Evolutionary conservation across 2,113 vertebrate genomes (phyloP).

Genomic region (Junco hyemalis): DNA sequence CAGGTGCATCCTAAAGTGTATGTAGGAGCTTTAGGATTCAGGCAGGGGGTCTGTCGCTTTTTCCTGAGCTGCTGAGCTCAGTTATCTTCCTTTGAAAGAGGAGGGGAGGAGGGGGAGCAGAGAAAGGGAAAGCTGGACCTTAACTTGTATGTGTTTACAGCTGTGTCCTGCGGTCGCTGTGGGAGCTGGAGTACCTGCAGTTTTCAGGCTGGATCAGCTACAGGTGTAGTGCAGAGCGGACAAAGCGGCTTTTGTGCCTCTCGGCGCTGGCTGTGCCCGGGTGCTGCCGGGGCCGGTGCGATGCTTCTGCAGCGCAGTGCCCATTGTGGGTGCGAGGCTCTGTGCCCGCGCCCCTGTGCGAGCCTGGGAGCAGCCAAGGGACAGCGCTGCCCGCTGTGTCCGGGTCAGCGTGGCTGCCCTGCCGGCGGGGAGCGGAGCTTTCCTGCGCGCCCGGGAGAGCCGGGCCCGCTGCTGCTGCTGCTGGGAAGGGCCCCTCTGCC

Average conservation of each 20-base stretch:
- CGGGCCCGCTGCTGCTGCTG: neutral
- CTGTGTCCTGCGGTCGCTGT: neutral
- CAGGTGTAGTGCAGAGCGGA: neutral
- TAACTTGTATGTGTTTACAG: neutral
- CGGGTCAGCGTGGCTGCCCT: neutral
- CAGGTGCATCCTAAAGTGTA: neutral
- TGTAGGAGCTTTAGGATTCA: neutral
- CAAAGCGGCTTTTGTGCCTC: neutral
- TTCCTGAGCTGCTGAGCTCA: neutral
- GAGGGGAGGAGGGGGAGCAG: too few relatives aligned
- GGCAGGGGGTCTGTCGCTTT: neutral
- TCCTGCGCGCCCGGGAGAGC: neutral
- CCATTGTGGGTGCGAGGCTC: neutral
- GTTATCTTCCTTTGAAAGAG: neutral
- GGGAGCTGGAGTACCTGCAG: neutral
- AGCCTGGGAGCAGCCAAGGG: neutral
- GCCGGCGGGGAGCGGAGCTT: neutral
- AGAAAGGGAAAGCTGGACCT: neutral
- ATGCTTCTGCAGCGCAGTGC: neutral
- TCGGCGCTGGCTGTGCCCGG: rapidly evolving
- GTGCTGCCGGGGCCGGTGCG: rapidly evolving
- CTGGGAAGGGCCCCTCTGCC: neutral
- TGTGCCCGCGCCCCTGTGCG: neutral
- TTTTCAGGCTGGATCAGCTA: neutral
- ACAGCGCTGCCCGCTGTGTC: neutral